Percentiles rank a stretch among this genome's conserved stretches.
Conservation (phyloP, 2,113 vertebrate genomes). For the Pseudonaja textilis region DNA sequence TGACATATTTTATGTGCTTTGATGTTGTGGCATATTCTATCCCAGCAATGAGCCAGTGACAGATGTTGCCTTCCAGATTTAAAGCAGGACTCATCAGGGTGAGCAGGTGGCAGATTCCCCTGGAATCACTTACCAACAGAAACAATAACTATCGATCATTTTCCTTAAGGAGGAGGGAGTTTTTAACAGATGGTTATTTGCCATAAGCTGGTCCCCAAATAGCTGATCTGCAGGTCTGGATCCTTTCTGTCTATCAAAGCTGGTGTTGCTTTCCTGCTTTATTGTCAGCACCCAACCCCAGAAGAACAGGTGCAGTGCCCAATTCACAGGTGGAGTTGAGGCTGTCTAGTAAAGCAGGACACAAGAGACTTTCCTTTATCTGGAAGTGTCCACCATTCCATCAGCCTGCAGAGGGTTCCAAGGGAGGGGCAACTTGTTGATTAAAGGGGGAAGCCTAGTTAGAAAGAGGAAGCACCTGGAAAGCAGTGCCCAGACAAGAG, state of each 20-base stretch:
- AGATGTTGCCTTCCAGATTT: neutral
- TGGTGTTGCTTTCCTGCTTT: neutral
- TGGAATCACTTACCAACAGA: neutral
- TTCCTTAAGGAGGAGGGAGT: neutral
- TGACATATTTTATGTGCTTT: neutral
- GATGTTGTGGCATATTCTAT: neutral
- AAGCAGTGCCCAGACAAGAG: neutral
- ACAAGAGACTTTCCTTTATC: neutral
- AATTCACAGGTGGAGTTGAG: neutral
- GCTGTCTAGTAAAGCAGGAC: neutral
- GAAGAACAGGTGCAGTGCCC: neutral
- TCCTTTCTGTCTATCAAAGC: neutral
- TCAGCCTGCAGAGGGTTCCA: neutral
- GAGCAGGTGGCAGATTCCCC: neutral
- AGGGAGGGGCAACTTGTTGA: neutral
- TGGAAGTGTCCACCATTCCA: neutral
- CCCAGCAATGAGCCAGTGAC: neutral
- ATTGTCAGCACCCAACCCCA: neutral
- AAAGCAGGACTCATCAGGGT: neutral
- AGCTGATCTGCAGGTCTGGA: neutral
- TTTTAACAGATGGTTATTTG: neutral
- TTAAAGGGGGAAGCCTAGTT: neutral
- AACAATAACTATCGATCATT: neutral
- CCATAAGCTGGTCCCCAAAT: neutral
- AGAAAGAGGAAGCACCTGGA: neutral